These are phyloP conservation scores for Pachyrhynchus sulphureomaculatus DNA, from an alignment of 1,140 invertebrate genomes.

Conservation along the genomic window DNA sequence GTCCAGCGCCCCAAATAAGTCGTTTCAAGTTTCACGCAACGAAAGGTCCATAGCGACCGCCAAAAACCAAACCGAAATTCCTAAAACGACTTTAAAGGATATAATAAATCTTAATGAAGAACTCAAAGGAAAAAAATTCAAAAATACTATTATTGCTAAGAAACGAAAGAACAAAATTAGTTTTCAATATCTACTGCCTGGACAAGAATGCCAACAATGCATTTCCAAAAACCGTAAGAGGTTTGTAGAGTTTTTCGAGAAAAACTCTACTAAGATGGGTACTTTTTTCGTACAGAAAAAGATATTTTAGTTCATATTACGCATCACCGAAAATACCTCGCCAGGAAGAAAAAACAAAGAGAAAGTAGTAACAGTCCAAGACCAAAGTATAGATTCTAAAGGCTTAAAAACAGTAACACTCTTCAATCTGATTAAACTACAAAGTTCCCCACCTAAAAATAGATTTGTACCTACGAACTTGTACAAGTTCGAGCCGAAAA, in stretches of 20 bases:
- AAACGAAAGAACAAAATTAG: conserved; percentile 12
- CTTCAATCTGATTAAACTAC: conserved; percentile 18
- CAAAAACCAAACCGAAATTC: conserved; percentile 3
- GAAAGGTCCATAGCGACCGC: background rate
- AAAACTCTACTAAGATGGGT: conserved; percentile 1
- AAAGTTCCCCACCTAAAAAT: background rate
- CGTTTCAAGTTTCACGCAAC: background rate
- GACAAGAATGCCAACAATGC: conserved; percentile 14
- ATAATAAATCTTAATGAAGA: conserved; percentile 21
- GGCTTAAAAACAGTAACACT: background rate
- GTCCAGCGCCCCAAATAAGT: background rate
- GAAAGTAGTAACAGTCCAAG: conserved; percentile 1
- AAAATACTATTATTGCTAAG: background rate
- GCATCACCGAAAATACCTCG: background rate
- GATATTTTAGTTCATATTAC: conserved; percentile 4
- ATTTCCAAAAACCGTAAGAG: conserved; percentile 18
- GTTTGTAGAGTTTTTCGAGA: conserved; percentile 12
- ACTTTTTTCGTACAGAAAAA: background rate
- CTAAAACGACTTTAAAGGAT: conserved; percentile 4
- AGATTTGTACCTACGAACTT: conserved; percentile 6
- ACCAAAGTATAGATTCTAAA: conserved; percentile 8
- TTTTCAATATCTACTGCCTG: conserved; percentile 10
- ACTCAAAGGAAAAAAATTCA: conserved; percentile 2
- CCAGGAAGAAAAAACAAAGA: background rate
- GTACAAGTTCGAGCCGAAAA: conserved; percentile 23